Evolutionary conservation across 2,797 vertebrate genomes (phyloP).

Genomic region (Salmo trutta): DNA sequence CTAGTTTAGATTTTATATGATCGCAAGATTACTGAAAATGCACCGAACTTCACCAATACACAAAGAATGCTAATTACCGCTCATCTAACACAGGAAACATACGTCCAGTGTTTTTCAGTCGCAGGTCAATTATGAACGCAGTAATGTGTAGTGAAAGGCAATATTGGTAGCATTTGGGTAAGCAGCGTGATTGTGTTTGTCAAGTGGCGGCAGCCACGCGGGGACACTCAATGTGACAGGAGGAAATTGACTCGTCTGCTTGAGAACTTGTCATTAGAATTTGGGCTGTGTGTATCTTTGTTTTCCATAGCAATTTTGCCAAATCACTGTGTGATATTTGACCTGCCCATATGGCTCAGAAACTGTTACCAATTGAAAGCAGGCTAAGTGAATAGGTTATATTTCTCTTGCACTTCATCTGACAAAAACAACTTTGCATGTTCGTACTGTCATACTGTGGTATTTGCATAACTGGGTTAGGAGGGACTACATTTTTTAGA

Average conservation of each 20-base stretch:
- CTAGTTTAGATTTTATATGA: neutral
- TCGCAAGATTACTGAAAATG: neutral
- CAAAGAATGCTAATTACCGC: slow-evolving; percentile 47
- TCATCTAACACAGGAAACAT: slow-evolving; percentile 44
- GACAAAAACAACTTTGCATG: slow-evolving; percentile 24
- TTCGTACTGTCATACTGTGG: neutral
- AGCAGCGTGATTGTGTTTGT: slow-evolving; percentile 51
- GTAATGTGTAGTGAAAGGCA: slow-evolving; percentile 41
- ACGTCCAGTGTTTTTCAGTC: slow-evolving; percentile 21
- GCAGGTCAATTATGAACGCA: slow-evolving; percentile 29
- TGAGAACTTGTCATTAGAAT: slow-evolving; percentile 50
- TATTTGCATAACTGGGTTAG: neutral
- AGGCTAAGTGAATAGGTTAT: slow-evolving; percentile 13
- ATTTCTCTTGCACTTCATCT: slow-evolving; percentile 40
- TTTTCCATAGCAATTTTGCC: slow-evolving; percentile 39
- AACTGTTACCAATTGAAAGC: slow-evolving; percentile 25
- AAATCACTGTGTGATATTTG: slow-evolving; percentile 31
- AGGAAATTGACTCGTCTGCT: slow-evolving; percentile 59
- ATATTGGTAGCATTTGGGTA: slow-evolving; percentile 31
- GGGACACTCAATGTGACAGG: slow-evolving; percentile 47
- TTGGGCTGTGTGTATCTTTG: slow-evolving; percentile 27
- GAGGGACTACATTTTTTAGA: neutral
- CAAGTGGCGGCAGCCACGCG: slow-evolving; percentile 38
- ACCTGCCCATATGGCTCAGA: slow-evolving; percentile 35
- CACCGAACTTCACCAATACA: neutral